Percentiles rank a stretch among this genome's conserved stretches.
Conservation (phyloP, 1,140 invertebrate genomes). For the Zaprionus vittiger region DNA sequence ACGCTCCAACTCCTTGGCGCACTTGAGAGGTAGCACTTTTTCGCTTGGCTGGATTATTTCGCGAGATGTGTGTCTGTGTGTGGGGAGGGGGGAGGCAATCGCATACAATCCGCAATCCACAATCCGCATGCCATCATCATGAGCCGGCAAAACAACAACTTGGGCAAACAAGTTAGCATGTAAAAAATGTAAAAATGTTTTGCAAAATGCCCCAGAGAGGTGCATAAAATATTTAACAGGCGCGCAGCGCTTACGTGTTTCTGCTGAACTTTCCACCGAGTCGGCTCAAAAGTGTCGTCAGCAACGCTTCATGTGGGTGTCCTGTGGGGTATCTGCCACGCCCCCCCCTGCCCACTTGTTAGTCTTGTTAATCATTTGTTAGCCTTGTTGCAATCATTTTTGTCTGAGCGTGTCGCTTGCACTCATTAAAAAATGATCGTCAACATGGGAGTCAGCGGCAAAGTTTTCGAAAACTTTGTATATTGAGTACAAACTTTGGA, state of each 20-base stretch:
- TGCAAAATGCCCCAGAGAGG: slow-evolving; percentile 81
- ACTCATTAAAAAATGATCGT: slow-evolving; percentile 47
- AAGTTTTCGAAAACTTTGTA: slow-evolving; percentile 55
- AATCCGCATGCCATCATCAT: slow-evolving; percentile 73
- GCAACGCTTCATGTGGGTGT: slow-evolving; percentile 45
- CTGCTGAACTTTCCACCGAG: slow-evolving; percentile 22
- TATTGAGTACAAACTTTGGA: slow-evolving; percentile 24
- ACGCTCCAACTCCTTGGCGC: slow-evolving; percentile 69
- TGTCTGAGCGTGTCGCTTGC: slow-evolving; percentile 39
- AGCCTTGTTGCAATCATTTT: slow-evolving; percentile 63
- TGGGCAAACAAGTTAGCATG: slow-evolving; percentile 51
- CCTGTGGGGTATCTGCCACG: not conserved
- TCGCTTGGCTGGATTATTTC: slow-evolving; percentile 71
- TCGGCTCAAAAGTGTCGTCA: slow-evolving; percentile 43
- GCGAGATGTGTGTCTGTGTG: slow-evolving; percentile 9
- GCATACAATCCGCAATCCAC: slow-evolving; percentile 41
- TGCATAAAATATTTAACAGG: slow-evolving; percentile 84
- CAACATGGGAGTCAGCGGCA: slow-evolving; percentile 11
- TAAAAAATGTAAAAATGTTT: slow-evolving; percentile 79
- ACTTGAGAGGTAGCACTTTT: slow-evolving; percentile 61
- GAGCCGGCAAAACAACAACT: slow-evolving; percentile 42
- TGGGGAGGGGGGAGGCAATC: slow-evolving; percentile 15
- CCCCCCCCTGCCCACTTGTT: not conserved
- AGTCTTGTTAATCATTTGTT: slow-evolving; percentile 74
- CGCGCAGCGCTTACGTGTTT: not conserved